A percentile compares a stretch with the other conserved stretches of the same genome.
Conservation (phyloP, 2,113 vertebrate genomes). For the Scytalopus superciliaris region DNA sequence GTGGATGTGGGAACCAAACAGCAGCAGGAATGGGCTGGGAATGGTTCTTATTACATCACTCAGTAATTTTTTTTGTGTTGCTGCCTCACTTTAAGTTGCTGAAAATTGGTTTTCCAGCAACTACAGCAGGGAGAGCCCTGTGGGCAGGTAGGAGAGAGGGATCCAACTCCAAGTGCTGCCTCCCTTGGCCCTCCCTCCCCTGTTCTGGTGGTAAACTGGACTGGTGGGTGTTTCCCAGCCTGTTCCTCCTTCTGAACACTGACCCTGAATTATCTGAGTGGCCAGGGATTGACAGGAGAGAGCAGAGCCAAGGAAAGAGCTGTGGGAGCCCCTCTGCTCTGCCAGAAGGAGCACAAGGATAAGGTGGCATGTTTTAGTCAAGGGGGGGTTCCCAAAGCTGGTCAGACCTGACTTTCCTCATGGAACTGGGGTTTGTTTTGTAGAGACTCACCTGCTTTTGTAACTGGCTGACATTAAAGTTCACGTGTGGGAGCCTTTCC, state of each 20-base stretch:
- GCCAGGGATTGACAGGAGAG: not conserved
- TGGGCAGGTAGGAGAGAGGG: not conserved
- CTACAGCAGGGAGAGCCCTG: not conserved
- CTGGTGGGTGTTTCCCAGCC: not conserved
- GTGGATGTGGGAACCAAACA: too few species aligned
- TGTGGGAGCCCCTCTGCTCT: not conserved
- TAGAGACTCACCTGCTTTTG: too few species aligned
- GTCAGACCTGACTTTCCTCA: conserved; percentile 17
- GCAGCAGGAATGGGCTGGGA: too few species aligned
- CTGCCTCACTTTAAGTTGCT: not conserved
- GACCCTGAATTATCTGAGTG: conserved; percentile 15
- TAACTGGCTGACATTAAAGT: too few species aligned
- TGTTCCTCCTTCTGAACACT: conserved; percentile 7
- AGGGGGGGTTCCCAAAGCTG: not conserved
- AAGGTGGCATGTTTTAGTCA: not conserved
- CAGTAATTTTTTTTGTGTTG: not conserved
- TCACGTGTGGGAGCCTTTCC: not conserved
- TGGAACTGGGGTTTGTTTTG: not conserved
- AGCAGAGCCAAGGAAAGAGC: not conserved
- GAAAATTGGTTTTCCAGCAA: not conserved
- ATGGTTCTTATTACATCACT: too few species aligned
- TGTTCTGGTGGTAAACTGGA: not conserved
- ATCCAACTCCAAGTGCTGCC: not conserved
- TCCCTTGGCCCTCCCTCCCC: not conserved
- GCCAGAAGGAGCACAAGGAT: not conserved